phyloP scores from a whole-genome alignment of 2,797 vertebrate species.

The Darevskia nairensis region DNA sequence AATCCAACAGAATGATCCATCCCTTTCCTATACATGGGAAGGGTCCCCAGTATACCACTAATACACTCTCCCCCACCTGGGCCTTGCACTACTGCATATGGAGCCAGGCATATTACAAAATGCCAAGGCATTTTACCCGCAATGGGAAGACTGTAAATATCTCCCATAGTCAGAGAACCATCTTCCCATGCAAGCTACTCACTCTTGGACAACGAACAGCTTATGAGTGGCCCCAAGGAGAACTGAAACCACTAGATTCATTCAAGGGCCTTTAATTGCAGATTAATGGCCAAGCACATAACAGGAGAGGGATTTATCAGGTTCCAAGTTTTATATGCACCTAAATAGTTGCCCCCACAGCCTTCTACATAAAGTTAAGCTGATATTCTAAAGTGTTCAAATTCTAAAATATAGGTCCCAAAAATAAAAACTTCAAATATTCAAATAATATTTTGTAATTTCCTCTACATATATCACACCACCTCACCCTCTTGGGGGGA shows the following conservation, averaged over 20 bases:
- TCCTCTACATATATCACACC: conserved; percentile 13
- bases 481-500: conserved; percentile 13
- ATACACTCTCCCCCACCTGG: neutral
- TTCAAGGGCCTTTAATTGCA: neutral
- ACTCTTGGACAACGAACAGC: neutral
- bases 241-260: neutral
- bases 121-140: neutral
- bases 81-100: neutral
- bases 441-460: conserved; percentile 20
- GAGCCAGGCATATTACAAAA: neutral
- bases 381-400: neutral
- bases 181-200: neutral
- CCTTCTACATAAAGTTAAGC: neutral
- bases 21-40: neutral
- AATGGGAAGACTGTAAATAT: neutral
- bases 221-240: neutral
- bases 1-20: neutral
- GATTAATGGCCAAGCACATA: neutral
- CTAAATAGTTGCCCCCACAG: neutral
- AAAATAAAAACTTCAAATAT: conserved; percentile 15
- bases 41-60: neutral
- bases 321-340: neutral
- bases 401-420: neutral
- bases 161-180: neutral
- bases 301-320: neutral